Conservation (phyloP, 2,797 vertebrate species). For the Steatocranus sp. region DNA sequence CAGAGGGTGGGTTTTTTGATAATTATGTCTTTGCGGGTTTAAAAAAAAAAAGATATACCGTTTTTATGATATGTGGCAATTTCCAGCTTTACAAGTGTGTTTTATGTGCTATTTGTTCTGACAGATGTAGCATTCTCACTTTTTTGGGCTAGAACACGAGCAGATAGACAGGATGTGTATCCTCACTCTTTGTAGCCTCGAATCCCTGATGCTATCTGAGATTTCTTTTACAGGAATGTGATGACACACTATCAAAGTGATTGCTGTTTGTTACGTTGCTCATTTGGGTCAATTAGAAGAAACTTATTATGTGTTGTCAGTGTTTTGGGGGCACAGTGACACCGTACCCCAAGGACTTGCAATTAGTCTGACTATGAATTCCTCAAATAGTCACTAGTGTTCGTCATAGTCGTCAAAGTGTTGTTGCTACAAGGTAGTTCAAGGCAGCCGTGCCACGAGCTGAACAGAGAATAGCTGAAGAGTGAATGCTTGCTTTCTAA, state of each 20-base stretch:
- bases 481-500: not conserved
- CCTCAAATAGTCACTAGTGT: constrained; percentile 32
- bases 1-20: constrained; percentile 1
- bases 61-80: not conserved
- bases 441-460: constrained; percentile 4
- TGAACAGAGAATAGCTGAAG: not conserved
- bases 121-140: not conserved
- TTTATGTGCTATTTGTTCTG: constrained; percentile 25
- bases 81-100: constrained; percentile 5
- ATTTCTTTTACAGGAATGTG: constrained; percentile 11
- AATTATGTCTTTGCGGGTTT: constrained; percentile 29
- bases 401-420: not conserved
- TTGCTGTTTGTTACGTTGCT: constrained; percentile 47
- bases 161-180: constrained; percentile 10
- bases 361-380: constrained; percentile 53
- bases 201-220: constrained; percentile 4
- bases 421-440: not conserved
- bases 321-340: constrained; percentile 27
- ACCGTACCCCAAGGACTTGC: constrained; percentile 19
- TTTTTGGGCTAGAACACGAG: not conserved
- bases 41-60: constrained; percentile 8
- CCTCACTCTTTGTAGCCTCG: constrained; percentile 1
- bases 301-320: constrained; percentile 38
- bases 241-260: constrained; percentile 63
- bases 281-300: constrained; percentile 61